Percentiles rank a stretch among this genome's conserved stretches.
These are phyloP conservation scores for Rhodophaea formosa DNA, from an alignment of 2,888 invertebrate genomes.

Conservation along the genomic window DNA sequence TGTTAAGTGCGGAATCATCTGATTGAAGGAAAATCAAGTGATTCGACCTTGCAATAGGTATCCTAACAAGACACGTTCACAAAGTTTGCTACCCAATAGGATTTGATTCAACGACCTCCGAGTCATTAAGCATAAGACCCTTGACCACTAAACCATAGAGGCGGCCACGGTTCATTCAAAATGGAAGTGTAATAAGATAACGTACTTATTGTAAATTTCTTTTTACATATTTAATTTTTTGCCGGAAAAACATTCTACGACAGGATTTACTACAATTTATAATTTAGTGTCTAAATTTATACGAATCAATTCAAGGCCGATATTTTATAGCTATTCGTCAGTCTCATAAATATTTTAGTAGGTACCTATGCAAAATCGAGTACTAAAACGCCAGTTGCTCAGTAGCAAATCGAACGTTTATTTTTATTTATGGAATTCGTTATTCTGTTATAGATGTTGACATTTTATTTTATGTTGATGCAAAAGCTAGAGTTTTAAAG, in stretches of 20 bases:
- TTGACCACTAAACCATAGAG: too few relatives aligned
- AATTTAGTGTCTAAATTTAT: constrained; percentile 33
- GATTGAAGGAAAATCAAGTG: too few relatives aligned
- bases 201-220: too few relatives aligned
- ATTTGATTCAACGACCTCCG: too few relatives aligned
- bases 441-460: not conserved
- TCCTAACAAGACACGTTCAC: too few relatives aligned
- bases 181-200: too few relatives aligned
- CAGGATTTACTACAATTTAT: not conserved
- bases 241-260: not conserved
- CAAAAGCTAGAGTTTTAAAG: not conserved
- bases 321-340: constrained; percentile 45
- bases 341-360: constrained; percentile 40
- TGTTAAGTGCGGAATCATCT: too few relatives aligned
- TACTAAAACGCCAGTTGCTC: constrained; percentile 34
- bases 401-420: constrained; percentile 25
- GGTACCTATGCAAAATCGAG: constrained; percentile 39
- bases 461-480: not conserved
- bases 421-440: not conserved
- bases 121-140: too few relatives aligned
- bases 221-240: too few relatives aligned
- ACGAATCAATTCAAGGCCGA: constrained; percentile 30
- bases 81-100: too few relatives aligned
- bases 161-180: too few relatives aligned
- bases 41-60: too few relatives aligned